Conservation (phyloP, 2,797 vertebrate genomes). For the Trematomus bernacchii region DNA sequence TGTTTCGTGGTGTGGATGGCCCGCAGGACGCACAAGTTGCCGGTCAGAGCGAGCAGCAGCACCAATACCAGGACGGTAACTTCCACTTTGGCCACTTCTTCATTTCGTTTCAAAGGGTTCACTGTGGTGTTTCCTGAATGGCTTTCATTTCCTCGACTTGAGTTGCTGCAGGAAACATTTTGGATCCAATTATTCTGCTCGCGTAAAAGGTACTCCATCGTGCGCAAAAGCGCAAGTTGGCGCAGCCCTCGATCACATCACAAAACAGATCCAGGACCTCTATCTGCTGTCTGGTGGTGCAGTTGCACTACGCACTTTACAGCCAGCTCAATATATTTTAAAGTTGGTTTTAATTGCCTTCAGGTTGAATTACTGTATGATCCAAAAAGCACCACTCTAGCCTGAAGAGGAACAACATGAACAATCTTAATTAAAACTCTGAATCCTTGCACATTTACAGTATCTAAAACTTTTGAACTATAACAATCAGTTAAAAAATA, state of each 20-base stretch:
- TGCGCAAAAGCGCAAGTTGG: conserved; percentile 69
- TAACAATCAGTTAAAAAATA: background rate
- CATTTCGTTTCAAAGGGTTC: conserved; percentile 91
- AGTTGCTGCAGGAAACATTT: conserved; percentile 73
- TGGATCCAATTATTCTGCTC: conserved; percentile 52
- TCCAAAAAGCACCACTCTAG: background rate
- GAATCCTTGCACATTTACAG: background rate
- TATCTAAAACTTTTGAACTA: background rate
- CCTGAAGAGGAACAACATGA: conserved; percentile 30
- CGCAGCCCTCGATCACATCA: conserved; percentile 66
- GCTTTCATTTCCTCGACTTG: conserved; percentile 74
- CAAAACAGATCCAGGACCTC: background rate
- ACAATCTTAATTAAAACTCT: background rate
- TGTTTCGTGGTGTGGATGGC: conserved; percentile 92
- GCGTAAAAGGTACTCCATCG: conserved; percentile 81
- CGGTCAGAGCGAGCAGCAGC: conserved; percentile 91
- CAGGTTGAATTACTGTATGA: background rate
- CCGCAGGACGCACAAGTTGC: conserved; percentile 94
- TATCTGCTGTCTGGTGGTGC: background rate
- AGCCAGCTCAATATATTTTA: background rate
- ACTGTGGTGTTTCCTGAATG: conserved; percentile 81
- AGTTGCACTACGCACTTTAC: background rate
- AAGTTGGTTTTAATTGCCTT: background rate
- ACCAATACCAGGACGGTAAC: conserved; percentile 93
- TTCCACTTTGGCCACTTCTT: conserved; percentile 96